A percentile compares a stretch with the other conserved stretches of the same genome.
Evolutionary conservation across 2,888 invertebrate species (phyloP).

Genomic region (Caenorhabditis auriculariae): DNA sequence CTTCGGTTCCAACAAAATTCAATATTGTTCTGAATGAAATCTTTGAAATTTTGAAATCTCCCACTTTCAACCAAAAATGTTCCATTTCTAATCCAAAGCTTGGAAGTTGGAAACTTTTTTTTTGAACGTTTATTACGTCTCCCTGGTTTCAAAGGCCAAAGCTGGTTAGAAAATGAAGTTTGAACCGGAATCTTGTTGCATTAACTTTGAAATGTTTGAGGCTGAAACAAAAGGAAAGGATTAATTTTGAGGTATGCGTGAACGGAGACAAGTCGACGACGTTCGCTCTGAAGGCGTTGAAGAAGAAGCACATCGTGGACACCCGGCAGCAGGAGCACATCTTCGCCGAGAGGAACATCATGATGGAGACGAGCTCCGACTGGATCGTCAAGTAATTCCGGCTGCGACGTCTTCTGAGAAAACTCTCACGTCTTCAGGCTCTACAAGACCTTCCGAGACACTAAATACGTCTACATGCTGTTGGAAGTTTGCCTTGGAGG

Average conservation of each 20-base stretch:
- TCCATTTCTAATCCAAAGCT: no score
- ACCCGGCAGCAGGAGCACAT: slow-evolving; percentile 87
- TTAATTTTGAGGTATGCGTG: slow-evolving; percentile 64
- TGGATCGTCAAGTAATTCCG: slow-evolving; percentile 77
- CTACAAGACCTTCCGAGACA: slow-evolving; percentile 88
- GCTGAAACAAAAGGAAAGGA: no score
- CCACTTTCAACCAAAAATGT: no score
- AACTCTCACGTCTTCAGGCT: slow-evolving; percentile 70
- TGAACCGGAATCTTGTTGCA: no score
- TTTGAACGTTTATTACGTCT: no score
- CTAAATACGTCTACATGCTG: slow-evolving; percentile 87
- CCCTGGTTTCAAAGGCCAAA: no score
- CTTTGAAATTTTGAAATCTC: no score
- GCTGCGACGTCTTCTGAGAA: neutral
- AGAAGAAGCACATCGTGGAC: slow-evolving; percentile 84
- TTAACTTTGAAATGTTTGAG: no score
- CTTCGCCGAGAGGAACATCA: slow-evolving; percentile 82
- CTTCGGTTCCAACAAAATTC: no score
- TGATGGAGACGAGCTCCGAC: slow-evolving; percentile 75
- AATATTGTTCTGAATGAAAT: no score
- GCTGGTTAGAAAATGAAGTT: no score
- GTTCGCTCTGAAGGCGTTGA: slow-evolving; percentile 84
- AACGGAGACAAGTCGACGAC: slow-evolving; percentile 68
- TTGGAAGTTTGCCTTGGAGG: slow-evolving; percentile 93
- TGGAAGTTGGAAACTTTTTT: no score